Base-by-base conservation (phyloP, 2,888 invertebrate species). In the Ormyrus labotus region DNA sequence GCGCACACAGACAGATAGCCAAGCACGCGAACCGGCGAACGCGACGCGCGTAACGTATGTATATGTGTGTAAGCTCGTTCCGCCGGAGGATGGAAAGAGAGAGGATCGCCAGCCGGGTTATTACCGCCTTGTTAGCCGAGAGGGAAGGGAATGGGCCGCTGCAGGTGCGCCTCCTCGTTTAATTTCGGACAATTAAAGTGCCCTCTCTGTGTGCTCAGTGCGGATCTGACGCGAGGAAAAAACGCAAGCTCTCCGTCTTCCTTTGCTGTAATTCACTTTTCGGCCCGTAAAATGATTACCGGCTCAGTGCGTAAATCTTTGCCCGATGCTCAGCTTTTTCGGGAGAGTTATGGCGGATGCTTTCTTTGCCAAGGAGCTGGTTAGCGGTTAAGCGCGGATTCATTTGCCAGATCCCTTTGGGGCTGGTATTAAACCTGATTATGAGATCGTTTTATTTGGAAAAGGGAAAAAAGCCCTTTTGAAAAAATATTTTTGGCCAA, bases 151-250 rank as follows among this genome's bases (percentile, higher is more conserved):
- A 82, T 78, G 71, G 78, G 73, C 79, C 71, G 81, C 58, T 51
- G 72, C 72, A 67, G 83, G 83, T 83, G 84, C 34, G 34, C 34
- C 74, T 55, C 69, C 87, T 86, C 89, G 88, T 89, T 90, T 90
- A 88, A 89, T 89, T 89, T 89, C 85, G 86, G 88, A 90, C 90
- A 90, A 90, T 90, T 90, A 89, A 90, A 90, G 88, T 89, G 87
- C 84, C 51, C 71, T 60, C 50, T 57, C 58, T 50, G 48, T 13
- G 34, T 34, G 45, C 55, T 55, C 9, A 34, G 34, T 55, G 68
- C 55, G 68, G 51, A 68, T 68, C 53, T 6, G 6, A 50, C 9
- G 50, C 5, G 1, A n/a, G 34, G 13, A 4, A 34, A 34, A 34
- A 34, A 19, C 19, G 55, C 45, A 65, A 34, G 34, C 34, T 34